Evolutionary conservation across 2,888 invertebrate species (phyloP), one percentile per base, ranked within the genome.

Genomic region (Orthosia gracilis): DNA sequence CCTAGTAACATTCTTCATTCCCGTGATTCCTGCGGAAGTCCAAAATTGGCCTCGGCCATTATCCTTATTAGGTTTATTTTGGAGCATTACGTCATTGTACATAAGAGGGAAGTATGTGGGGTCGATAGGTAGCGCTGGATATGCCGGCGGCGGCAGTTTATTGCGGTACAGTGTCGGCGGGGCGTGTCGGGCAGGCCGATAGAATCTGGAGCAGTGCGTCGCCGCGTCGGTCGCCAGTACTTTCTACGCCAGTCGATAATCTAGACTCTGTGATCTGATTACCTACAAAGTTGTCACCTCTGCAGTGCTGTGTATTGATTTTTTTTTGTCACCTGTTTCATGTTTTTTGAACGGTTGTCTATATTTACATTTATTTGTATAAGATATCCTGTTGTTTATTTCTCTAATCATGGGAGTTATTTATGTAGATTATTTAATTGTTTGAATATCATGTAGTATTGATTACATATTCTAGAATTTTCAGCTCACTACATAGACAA

Each of bases 61-160:
- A 94, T 94, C 95, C 95, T 88, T 95, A 94, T 91, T 94, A 91
- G 92, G 94, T 95, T 95, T 96, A 96, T 96, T 96, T 96, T 96
- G 93, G 95, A 94, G 87, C 93, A 96, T 96, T 96, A 96, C 96
- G 96, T 96, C 96, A 96, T 94, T 93, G 89, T 89, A 89, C 89
- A 69, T 86, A 87, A 63, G 84, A 87, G 86, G 91, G 87, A 88
- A 88, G 88, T 86, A 88, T 86, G 88, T 85, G 88, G 88, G 88
- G 87, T 90, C 89, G 88, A 83, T 84, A 84, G 80, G 70, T 84
- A 83, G 80, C 86, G 73, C 83, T 77, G 80, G 83, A 84, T 86
- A 86, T 86, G 88, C 85, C 85, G 90, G 89, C 73, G 89, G 89
- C 75, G 85, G 88, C 88, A 89, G 87, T 85, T 83, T 76, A 86